Percentiles rank a stretch among this genome's conserved stretches.
Conservation (phyloP, 2,888 invertebrate species). For the Hydrotaea cyrtoneurina region DNA sequence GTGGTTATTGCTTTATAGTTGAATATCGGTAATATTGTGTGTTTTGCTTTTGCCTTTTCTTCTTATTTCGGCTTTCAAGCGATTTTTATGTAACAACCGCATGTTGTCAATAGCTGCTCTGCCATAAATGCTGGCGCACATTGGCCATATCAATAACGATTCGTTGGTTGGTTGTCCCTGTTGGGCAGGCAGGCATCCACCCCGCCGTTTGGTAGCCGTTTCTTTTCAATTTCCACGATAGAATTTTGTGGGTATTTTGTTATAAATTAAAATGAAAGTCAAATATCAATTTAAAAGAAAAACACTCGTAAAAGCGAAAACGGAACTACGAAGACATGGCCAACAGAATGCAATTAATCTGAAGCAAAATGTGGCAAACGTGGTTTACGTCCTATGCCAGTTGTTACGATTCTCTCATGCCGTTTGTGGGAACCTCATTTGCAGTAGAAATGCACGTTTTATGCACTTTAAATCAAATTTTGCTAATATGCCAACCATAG, state of each 20-base stretch:
- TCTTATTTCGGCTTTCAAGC: slow-evolving; percentile 1
- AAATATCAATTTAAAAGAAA: slow-evolving; percentile 29
- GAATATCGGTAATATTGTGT: slow-evolving; percentile 8
- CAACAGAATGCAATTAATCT: background rate
- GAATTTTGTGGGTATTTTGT: slow-evolving; percentile 33
- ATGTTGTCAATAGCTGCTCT: slow-evolving; percentile 58
- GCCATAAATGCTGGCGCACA: slow-evolving; percentile 53
- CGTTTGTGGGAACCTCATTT: background rate
- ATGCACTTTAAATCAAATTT: slow-evolving; percentile 51
- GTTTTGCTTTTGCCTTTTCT: background rate
- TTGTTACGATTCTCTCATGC: background rate
- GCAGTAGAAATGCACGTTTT: slow-evolving; percentile 10
- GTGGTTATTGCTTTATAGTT: slow-evolving; percentile 15
- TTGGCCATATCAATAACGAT: slow-evolving; percentile 60
- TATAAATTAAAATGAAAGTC: slow-evolving; percentile 44
- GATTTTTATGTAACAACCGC: slow-evolving; percentile 57
- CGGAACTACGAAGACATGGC: background rate
- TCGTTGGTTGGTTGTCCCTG: slow-evolving; percentile 19
- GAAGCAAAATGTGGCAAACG: background rate
- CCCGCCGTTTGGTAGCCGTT: background rate
- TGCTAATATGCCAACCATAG: slow-evolving; percentile 42
- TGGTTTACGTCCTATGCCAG: too few species aligned
- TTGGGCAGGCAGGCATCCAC: background rate
- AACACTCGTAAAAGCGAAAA: background rate
- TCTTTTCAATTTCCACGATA: slow-evolving; percentile 23